Evolutionary conservation across 37 sponge, comb jelly and placozoan species (phyloP), one percentile per base, ranked within the genome.

Genomic region (Axinella damicornis): DNA sequence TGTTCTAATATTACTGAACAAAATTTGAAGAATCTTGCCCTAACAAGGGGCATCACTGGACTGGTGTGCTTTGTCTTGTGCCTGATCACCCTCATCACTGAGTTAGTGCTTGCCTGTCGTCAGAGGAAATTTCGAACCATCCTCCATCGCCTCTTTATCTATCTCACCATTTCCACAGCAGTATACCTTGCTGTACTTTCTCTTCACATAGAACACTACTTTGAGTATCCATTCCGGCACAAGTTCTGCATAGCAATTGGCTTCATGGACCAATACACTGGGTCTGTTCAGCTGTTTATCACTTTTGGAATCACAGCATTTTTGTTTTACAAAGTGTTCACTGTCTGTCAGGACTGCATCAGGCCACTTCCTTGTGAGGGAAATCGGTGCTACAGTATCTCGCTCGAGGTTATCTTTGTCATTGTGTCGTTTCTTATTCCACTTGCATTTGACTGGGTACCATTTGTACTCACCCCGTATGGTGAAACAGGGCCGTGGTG

Each of bases 241-340:
- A 30, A 32, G 27, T 54, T 52, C 19, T 75, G 76, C 25, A 32
- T 32, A 31, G 76, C 58, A n/a, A 25, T 75, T 56, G 76, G 76
- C 27, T 30, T 75, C 25, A 9, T 52, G 19, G 76, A 75, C 31
- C 76, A 75, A 32, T 75, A 75, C 76, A 75, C 58, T 28, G 76
- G 76, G 1, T 52, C 58, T 12, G 76, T 75, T 6, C 76, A 75
- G 57, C 76, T 75, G 0, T 75, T 54, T 19, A 9, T 72, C 15
- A 46, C 53, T 52, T 1, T 38, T 46, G 73, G 73, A 14, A 56
- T 75, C 21, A 27, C 55, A 52, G 33, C 32, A 5, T 67, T 67
- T 34, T 61, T 61, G n/a, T 22, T 61, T 5, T 22, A 27, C 63
- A 27, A 27, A 61, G 63, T 11, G 5, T 67, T 67, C 33, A 31